Base-by-base conservation (phyloP, 2,113 vertebrate genomes). In the Corvus moneduloides region DNA sequence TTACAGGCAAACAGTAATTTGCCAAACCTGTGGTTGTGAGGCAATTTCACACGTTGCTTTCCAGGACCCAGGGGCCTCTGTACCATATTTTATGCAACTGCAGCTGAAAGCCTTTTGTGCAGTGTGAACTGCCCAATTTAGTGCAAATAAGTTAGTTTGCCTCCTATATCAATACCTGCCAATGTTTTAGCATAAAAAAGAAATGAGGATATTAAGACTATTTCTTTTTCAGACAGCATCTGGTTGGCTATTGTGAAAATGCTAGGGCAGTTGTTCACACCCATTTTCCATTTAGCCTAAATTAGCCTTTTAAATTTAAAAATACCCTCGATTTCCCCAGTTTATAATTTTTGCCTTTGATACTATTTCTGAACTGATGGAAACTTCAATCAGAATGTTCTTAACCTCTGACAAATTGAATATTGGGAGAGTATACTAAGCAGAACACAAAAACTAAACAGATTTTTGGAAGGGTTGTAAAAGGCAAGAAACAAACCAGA, bases 261-360 rank as follows among this genome's bases (percentile, higher is more conserved):
- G 83, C 64, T 66, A 76, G 73, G 74, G 55, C 79, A 93, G 76
- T 93, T 88, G 30, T 48, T 88, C 84, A 78, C 52, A 73, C 39
- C 7, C 37, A 59, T 94, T 95, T 83, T 80, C 51, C 72, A 82
- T 74, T 94, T 93, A 94, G 68, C n/a, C 76, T 88, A 87, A 95
- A 95, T 94, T 79, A 94, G 87, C 66, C 80, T 95, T 77, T 90
- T 49, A 88, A 71, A 84, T 85, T 68, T 79, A 78, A 89, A 93
- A 92, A 90, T 55, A 91, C 35, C 6, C 64, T 67, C 30, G 8
- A 61, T 92, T 85, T 84, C 41, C 52, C 71, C 30, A 6, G 4
- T 68, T 80, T 92, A 73, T 56, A 11, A 61, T 87, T 64, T 90
- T 84, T 59, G 84, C 33, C n/a, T 80, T 87, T 87, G 62, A 76